A percentile compares a stretch with the other conserved stretches of the same genome.
Conservation (phyloP, 1,140 invertebrate species). For the Diuraphis noxia region DNA sequence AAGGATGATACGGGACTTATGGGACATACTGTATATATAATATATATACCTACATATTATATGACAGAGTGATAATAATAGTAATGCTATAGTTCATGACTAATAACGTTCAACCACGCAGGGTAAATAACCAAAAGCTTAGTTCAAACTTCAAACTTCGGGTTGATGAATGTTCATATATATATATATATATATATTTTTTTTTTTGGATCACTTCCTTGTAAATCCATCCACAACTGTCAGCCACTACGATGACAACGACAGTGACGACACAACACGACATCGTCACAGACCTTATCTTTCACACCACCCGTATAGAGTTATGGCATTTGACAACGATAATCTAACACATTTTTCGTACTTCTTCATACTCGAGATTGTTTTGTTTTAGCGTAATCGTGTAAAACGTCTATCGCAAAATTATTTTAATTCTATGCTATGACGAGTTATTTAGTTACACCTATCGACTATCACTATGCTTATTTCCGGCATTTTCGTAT, state of each 20-base stretch:
- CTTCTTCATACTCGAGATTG: not conserved
- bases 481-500: too few relatives aligned
- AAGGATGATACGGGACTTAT: too few relatives aligned
- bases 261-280: not conserved
- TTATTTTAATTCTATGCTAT: not conserved
- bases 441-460: too few relatives aligned
- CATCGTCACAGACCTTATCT: not conserved
- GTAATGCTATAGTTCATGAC: not conserved
- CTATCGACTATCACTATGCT: too few relatives aligned
- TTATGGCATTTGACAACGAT: not conserved
- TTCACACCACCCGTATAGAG: not conserved
- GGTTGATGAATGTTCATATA: not conserved
- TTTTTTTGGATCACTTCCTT: constrained; percentile 1
- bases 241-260: not conserved
- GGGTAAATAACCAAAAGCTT: not conserved
- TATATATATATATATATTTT: not conserved
- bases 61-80: not conserved
- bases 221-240: not conserved
- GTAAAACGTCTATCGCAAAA: not conserved
- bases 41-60: not conserved
- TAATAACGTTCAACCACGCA: not conserved
- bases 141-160: not conserved
- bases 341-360: not conserved
- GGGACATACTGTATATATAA: not conserved
- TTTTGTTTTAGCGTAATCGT: not conserved